Percentiles rank a stretch among this genome's conserved stretches.
These are phyloP conservation scores for Cryptoprocta ferox DNA, from an alignment of 2,797 vertebrate species.

Conservation along the genomic window DNA sequence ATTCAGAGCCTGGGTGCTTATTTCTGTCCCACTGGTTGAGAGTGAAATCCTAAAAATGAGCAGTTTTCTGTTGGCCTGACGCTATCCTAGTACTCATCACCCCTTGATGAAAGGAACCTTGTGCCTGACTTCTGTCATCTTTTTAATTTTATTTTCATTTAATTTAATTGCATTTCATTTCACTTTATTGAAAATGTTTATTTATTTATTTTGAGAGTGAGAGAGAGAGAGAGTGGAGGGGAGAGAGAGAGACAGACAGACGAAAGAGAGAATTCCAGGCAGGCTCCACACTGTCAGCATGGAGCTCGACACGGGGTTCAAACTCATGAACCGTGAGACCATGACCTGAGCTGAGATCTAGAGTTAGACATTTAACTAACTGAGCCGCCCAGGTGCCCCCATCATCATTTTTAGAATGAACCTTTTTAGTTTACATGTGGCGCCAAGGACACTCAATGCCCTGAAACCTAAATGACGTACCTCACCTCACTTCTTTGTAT, in stretches of 20 bases:
- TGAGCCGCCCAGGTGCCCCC: neutral
- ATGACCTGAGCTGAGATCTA: too few species aligned
- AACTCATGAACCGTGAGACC: too few species aligned
- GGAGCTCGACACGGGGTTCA: too few species aligned
- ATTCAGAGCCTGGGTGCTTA: neutral
- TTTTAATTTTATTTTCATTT: neutral
- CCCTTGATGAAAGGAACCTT: neutral
- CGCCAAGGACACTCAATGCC: neutral
- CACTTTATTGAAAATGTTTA: too few species aligned
- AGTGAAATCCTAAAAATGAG: conserved; percentile 8
- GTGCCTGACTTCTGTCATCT: neutral
- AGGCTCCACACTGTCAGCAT: too few species aligned
- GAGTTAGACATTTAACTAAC: too few species aligned
- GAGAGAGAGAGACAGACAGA: too few species aligned
- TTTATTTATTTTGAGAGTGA: too few species aligned
- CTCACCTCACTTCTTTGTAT: neutral
- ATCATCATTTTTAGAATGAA: neutral
- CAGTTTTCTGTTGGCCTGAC: neutral
- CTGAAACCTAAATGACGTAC: neutral
- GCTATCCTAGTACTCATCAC: neutral
- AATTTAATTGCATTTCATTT: too few species aligned
- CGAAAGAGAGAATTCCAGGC: too few species aligned
- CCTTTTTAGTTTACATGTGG: neutral
- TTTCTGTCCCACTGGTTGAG: neutral
- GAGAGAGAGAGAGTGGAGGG: too few species aligned